These are phyloP conservation scores for Lypha dubia DNA, from an alignment of 2,888 invertebrate species.

Conservation along the genomic window DNA sequence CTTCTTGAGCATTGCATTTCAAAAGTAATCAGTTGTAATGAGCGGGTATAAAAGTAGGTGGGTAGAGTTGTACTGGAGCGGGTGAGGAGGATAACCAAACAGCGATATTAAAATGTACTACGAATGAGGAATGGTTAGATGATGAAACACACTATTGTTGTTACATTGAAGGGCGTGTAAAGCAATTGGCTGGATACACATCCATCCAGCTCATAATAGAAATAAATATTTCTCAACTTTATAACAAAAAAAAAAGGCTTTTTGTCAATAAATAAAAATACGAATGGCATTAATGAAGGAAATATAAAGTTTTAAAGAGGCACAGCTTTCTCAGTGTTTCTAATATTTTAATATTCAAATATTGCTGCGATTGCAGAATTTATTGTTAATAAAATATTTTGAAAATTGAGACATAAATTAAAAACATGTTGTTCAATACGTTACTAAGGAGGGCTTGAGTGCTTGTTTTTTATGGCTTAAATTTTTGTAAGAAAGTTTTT, in stretches of 20 bases:
- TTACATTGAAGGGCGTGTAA: not conserved
- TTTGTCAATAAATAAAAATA: slow-evolving; percentile 45
- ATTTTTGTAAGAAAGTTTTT: not conserved
- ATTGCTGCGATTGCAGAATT: slow-evolving; percentile 55
- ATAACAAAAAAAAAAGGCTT: slow-evolving; percentile 25
- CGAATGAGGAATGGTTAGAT: slow-evolving; percentile 44
- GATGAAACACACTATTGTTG: slow-evolving; percentile 29
- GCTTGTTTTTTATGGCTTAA: not conserved
- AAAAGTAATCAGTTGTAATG: slow-evolving; percentile 49
- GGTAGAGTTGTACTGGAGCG: no score
- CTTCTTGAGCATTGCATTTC: slow-evolving; percentile 35
- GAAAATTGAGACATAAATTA: slow-evolving; percentile 47
- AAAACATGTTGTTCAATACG: slow-evolving; percentile 13
- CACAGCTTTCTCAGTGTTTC: not conserved
- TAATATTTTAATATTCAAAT: slow-evolving; percentile 65
- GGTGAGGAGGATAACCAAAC: not conserved
- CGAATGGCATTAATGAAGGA: slow-evolving; percentile 33
- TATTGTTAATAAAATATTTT: slow-evolving; percentile 65
- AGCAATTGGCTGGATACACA: not conserved
- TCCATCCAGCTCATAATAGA: not conserved
- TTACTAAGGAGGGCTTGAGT: not conserved
- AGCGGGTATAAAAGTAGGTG: not conserved
- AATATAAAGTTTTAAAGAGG: slow-evolving; percentile 5
- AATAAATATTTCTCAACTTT: slow-evolving; percentile 16
- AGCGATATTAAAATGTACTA: slow-evolving; percentile 2